phyloP scores from a whole-genome alignment of 2,797 vertebrate genomes.

The Silurus aristotelis region DNA sequence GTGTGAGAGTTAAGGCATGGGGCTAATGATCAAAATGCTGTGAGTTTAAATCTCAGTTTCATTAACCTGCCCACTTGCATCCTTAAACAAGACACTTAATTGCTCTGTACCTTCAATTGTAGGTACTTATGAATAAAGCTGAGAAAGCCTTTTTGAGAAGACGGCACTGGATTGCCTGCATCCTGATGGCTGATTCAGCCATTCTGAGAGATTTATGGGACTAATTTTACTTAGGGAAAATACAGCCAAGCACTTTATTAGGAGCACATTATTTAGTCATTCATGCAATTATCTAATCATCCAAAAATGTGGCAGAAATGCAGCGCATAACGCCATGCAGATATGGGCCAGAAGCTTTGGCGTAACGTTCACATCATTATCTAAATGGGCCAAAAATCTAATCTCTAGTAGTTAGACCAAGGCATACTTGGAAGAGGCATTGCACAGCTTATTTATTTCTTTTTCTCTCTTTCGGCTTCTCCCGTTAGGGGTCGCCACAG shows the following conservation, averaged over 20 bases:
- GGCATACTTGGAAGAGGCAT: no score
- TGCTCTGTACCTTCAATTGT: not conserved
- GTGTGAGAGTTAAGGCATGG: not conserved
- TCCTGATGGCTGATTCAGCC: not conserved
- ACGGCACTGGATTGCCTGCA: not conserved
- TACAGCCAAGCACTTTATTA: not conserved
- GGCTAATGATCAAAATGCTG: not conserved
- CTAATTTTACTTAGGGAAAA: not conserved
- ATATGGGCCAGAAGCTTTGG: no score
- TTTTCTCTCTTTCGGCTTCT: no score
- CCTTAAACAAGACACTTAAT: not conserved
- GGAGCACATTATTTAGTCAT: no score
- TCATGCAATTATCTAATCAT: no score
- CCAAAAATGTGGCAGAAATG: no score
- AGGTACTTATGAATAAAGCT: not conserved
- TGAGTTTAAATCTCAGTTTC: not conserved
- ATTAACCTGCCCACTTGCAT: not conserved
- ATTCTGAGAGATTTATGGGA: not conserved
- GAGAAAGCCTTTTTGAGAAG: not conserved
- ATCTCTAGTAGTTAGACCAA: no score
- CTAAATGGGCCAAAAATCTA: no score
- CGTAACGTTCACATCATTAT: no score
- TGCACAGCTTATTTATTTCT: no score
- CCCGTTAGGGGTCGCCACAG: no score
- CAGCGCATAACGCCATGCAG: no score